These are phyloP conservation scores for Capreolus pygargus DNA, from an alignment of 2,113 vertebrate species.

Conservation along the genomic window DNA sequence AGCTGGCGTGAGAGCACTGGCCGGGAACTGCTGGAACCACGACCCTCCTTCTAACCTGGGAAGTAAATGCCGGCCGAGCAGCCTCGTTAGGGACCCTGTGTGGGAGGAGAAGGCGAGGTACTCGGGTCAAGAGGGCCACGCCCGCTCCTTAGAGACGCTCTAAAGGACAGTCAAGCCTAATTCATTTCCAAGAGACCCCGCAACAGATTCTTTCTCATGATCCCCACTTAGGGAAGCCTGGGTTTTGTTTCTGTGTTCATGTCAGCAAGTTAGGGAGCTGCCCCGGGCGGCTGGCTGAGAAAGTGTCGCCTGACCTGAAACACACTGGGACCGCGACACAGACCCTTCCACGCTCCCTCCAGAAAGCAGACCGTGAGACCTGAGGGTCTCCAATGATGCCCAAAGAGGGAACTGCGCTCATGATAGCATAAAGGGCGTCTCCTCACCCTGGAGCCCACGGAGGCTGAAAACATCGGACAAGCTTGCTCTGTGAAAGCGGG, in stretches of 20 bases:
- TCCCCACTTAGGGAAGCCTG: conserved; percentile 39
- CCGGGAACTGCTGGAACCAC: not conserved
- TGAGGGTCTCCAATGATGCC: not conserved
- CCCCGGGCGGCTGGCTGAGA: not conserved
- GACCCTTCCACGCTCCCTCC: not conserved
- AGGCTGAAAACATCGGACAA: not conserved
- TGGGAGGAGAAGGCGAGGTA: not conserved
- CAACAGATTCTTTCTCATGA: conserved; percentile 38
- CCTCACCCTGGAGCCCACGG: not conserved
- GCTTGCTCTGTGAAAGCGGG: not conserved
- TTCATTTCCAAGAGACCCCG: conserved; percentile 5
- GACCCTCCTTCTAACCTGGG: not conserved
- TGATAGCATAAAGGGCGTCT: not conserved
- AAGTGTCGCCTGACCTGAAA: accelerated
- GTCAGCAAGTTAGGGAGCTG: conserved; percentile 38
- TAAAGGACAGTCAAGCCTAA: not conserved
- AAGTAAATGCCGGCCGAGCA: not conserved
- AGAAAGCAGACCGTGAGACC: not conserved
- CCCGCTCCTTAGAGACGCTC: not conserved
- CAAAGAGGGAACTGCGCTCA: accelerated
- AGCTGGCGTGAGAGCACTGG: accelerated
- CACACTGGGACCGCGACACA: accelerated
- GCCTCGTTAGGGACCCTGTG: not conserved
- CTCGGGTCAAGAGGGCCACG: not conserved
- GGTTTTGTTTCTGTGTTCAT: not conserved